A percentile compares a stretch with the other conserved stretches of the same genome.
Evolutionary conservation across 2,888 invertebrate genomes (phyloP).

Genomic region (Zygaena filipendulae): DNA sequence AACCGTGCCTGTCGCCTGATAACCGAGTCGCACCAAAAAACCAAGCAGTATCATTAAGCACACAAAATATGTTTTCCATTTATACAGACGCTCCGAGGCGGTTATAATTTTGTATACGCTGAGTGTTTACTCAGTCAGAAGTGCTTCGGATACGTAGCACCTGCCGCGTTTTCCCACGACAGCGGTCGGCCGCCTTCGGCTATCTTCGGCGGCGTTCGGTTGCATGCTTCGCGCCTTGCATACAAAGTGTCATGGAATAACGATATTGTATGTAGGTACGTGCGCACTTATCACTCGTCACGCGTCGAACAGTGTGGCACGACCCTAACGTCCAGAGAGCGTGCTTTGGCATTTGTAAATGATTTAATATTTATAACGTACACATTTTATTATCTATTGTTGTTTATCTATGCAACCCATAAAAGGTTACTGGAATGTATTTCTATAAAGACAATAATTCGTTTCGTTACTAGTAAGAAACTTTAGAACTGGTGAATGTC

Average conservation of each 20-base stretch:
- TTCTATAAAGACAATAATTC: no score
- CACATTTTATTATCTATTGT: constrained; percentile 3
- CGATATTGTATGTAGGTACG: constrained; percentile 20
- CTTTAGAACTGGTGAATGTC: no score
- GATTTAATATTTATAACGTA: constrained; percentile 10
- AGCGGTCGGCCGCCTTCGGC: constrained; percentile 48
- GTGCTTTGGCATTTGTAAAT: no score
- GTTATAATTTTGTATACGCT: constrained; percentile 67
- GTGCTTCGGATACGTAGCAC: constrained; percentile 63
- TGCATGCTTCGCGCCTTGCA: constrained; percentile 30
- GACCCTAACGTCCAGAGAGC: constrained; percentile 32
- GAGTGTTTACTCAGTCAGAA: constrained; percentile 68
- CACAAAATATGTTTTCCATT: constrained; percentile 69
- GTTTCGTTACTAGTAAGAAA: no score
- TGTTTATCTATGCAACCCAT: no score
- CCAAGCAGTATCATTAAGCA: constrained; percentile 65
- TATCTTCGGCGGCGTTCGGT: constrained; percentile 22
- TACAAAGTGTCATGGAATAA: constrained; percentile 25
- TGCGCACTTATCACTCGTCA: constrained; percentile 28
- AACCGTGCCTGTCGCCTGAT: constrained; percentile 48
- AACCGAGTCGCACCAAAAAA: constrained; percentile 57
- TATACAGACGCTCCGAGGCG: constrained; percentile 61
- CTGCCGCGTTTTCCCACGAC: constrained; percentile 65
- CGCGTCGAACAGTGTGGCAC: constrained; percentile 37
- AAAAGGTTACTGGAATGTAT: no score